These are phyloP conservation scores for Climacteris rufus DNA, from an alignment of 2,113 vertebrate genomes.

Conservation along the genomic window DNA sequence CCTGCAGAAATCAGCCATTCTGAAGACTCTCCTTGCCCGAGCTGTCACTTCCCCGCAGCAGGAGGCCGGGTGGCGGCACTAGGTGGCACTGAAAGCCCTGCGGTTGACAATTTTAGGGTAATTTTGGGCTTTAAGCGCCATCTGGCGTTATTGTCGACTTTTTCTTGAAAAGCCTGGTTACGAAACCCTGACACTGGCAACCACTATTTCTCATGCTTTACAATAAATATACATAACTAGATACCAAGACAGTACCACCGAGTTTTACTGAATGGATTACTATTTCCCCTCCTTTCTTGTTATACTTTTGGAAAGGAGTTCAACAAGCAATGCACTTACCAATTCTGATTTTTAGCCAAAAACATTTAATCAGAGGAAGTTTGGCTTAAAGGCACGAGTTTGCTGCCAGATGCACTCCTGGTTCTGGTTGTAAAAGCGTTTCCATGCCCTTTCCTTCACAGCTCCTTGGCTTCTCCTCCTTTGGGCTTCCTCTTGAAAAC, in stretches of 20 bases:
- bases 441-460: background rate
- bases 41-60: background rate
- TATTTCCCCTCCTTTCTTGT: background rate
- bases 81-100: constrained; percentile 41
- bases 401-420: background rate
- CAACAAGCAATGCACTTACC: background rate
- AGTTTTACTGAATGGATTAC: background rate
- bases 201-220: background rate
- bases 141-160: background rate
- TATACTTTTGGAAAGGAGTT: background rate
- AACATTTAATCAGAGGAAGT: background rate
- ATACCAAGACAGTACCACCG: background rate
- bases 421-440: background rate
- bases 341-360: background rate
- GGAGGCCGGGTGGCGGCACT: background rate
- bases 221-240: background rate
- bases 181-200: background rate
- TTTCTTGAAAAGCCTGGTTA: background rate
- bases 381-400: background rate
- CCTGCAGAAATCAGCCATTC: background rate
- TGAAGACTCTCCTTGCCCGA: fast-evolving
- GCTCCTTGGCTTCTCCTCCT: background rate
- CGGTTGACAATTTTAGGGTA: background rate
- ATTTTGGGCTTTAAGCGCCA: constrained; percentile 17
- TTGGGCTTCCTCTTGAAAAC: background rate